phyloP scores from a whole-genome alignment of 2,113 vertebrate species.

The Ivindomyrus marchei region DNA sequence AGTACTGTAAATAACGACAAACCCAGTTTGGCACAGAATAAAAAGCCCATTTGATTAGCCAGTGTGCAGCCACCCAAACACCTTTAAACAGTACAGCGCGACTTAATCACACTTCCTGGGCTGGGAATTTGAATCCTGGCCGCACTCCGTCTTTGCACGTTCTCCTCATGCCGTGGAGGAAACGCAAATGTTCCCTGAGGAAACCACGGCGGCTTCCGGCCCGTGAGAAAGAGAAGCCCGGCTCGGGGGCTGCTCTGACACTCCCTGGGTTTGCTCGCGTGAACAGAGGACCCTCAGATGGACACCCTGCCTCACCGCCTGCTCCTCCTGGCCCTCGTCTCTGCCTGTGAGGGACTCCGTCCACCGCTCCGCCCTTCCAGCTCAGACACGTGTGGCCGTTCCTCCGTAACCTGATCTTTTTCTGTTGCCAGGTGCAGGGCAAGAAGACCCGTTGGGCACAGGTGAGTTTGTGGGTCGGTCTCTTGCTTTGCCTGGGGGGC shows the following conservation, averaged over 20 bases:
- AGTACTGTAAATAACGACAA: too few species aligned
- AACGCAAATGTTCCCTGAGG: not conserved
- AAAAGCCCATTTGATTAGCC: too few species aligned
- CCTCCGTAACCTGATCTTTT: not conserved
- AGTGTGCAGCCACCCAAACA: too few species aligned
- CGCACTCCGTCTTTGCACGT: not conserved
- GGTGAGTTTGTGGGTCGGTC: not conserved
- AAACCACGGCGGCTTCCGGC: not conserved
- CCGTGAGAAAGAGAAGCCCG: not conserved
- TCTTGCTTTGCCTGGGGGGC: too few species aligned
- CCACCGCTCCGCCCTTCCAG: not conserved
- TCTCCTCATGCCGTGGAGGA: not conserved
- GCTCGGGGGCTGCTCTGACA: not conserved
- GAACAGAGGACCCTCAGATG: not conserved
- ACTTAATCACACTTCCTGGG: too few species aligned
- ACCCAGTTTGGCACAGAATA: too few species aligned
- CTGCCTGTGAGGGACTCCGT: not conserved
- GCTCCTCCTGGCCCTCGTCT: not conserved
- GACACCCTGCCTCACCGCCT: not conserved
- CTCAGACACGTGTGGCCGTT: not conserved
- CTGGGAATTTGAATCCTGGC: not conserved
- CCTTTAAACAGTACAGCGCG: too few species aligned
- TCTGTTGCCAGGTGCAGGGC: not conserved
- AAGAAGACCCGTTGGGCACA: not conserved
- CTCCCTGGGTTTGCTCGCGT: accelerated